A percentile compares a stretch with the other conserved stretches of the same genome.
Evolutionary conservation across 2,797 vertebrate species (phyloP).

Genomic region (Bovichtus variegatus): DNA sequence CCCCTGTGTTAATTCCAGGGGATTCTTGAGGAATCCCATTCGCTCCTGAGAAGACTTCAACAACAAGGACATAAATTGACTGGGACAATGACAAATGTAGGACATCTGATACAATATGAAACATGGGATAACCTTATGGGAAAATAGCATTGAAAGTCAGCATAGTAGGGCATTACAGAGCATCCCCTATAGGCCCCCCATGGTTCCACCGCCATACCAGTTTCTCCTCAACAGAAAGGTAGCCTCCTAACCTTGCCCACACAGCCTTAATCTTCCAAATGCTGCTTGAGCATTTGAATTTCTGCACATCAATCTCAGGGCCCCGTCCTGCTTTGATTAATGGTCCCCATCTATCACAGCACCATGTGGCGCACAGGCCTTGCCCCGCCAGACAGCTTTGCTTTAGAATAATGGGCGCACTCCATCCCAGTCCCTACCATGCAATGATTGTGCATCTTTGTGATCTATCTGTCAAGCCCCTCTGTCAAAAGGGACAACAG

Average conservation of each 20-base stretch:
- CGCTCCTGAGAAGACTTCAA: slow-evolving; percentile 35
- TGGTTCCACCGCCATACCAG: slow-evolving; percentile 46
- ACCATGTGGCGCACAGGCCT: slow-evolving; percentile 78
- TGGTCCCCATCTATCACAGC: slow-evolving; percentile 85
- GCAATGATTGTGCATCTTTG: slow-evolving; percentile 84
- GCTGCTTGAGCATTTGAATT: slow-evolving; percentile 87
- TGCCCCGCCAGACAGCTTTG: slow-evolving; percentile 83
- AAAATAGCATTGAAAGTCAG: slow-evolving; percentile 41
- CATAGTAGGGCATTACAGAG: slow-evolving; percentile 21
- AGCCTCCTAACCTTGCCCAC: slow-evolving; percentile 79
- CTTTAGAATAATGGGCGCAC: slow-evolving; percentile 86
- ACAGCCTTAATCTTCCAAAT: slow-evolving; percentile 86
- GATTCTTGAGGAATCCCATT: slow-evolving; percentile 21
- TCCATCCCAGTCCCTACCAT: slow-evolving; percentile 76
- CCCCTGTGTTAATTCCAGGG: slow-evolving; percentile 22
- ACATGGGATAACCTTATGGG: slow-evolving; percentile 26
- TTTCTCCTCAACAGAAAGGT: slow-evolving; percentile 57
- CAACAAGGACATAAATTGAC: slow-evolving; percentile 40
- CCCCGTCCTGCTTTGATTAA: slow-evolving; percentile 84
- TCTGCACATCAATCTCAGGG: slow-evolving; percentile 85
- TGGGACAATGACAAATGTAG: slow-evolving; percentile 71
- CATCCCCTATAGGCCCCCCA: slow-evolving; percentile 16
- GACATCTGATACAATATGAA: slow-evolving; percentile 54
- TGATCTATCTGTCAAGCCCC: slow-evolving; percentile 78
- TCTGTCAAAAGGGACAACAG: slow-evolving; percentile 78